Base-by-base conservation (phyloP, 2,888 invertebrate genomes). In the Formica aserva region DNA sequence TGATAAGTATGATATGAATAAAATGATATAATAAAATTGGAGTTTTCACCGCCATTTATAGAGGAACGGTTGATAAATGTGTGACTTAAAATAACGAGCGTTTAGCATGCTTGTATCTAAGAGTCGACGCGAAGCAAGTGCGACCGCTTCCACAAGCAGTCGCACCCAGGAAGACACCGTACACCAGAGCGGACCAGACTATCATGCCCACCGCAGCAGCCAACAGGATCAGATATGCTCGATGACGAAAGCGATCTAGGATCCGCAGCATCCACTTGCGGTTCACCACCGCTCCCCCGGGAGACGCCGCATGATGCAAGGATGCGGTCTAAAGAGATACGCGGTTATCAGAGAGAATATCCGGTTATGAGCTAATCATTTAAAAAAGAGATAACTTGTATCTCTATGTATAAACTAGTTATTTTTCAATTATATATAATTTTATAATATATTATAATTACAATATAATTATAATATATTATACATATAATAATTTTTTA, bases 131-230 rank as follows among this genome's bases (percentile, higher is more conserved):
- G 8, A 90, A 77, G 55, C 86, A 89, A 32, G 85, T 86, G 67
- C 86, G 88, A 26, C 91, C 90, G 48, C 82, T 87, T 26, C 85
- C 85, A 45, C 93, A 93, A 26, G 91, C 72, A 18, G 91, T 88
- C 32, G 89, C 91, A 32, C 91, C 92, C 48, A 93, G 87, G 41
- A 91, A 84, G 55, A 91, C 87, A 15, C 91, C 90, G 60, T 91
- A 91, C 5, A 93, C 78, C 15, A 92, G 71, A 29, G 88, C 85
- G 62, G 90, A 77, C 82, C 91, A 81, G 18, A 90, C 78, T 45
- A 93, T 82, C 26, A 91, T 80, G 35, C 88, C 91, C 38, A 91
- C 85, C n/a, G 85, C 81, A 11, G 87, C 32, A 15, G 87, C 86
- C 45, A 75, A 74, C 18, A 91, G 45, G 41, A 91, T 55, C 15